Conservation (phyloP, 2,113 vertebrate genomes). For the Onychostruthus taczanowskii region DNA sequence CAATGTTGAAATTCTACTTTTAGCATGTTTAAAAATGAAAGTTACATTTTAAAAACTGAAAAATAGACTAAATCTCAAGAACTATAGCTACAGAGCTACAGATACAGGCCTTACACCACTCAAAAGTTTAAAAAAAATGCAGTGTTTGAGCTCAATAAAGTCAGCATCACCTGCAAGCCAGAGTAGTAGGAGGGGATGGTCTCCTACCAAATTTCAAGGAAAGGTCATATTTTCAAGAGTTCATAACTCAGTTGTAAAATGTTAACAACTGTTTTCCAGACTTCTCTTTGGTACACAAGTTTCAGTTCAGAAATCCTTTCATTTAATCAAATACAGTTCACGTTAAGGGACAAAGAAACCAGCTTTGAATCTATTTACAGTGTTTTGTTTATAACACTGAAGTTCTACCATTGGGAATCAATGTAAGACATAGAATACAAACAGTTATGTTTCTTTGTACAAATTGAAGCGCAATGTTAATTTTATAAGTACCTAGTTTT, state of each 20-base stretch:
- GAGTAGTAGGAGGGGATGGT: not conserved
- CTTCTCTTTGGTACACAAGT: not conserved
- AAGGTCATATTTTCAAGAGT: not conserved
- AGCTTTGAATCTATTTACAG: not conserved
- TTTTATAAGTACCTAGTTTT: not conserved
- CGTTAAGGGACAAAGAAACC: not conserved
- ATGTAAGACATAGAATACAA: not conserved
- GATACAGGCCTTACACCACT: not conserved
- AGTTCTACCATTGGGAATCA: not conserved
- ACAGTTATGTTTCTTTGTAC: not conserved
- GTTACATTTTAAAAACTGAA: not conserved
- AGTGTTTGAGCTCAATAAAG: not conserved
- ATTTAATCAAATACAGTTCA: not conserved
- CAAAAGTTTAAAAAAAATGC: not conserved
- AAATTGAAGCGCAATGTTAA: not conserved
- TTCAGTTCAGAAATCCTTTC: not conserved
- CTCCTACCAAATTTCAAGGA: not conserved
- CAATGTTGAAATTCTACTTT: not conserved
- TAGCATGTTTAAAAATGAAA: not conserved
- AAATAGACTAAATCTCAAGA: not conserved
- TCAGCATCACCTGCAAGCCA: not conserved
- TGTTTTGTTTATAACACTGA: not conserved
- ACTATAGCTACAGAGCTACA: not conserved
- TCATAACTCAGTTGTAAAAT: not conserved
- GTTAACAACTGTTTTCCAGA: conserved; percentile 12